Conservation (phyloP, 2,888 invertebrate species). For the Volucella inanis region DNA sequence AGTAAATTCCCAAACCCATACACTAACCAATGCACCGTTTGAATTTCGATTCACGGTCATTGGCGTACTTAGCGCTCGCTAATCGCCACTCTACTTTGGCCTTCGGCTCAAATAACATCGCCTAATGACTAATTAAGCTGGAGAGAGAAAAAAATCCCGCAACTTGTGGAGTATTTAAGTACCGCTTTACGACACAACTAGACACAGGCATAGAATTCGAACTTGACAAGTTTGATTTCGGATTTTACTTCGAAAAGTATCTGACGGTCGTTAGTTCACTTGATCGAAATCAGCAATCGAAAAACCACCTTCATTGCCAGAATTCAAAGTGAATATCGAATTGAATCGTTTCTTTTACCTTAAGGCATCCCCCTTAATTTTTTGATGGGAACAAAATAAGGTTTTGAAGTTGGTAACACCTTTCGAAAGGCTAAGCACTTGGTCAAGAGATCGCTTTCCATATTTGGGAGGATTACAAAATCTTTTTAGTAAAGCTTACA, state of each 20-base stretch:
- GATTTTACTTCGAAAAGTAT: conserved; percentile 37
- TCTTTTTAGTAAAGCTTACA: no score
- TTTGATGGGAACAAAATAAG: neutral
- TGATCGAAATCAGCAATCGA: conserved; percentile 34
- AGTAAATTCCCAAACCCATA: conserved; percentile 4
- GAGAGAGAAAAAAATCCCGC: neutral
- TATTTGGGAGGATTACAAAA: no score
- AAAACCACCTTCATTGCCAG: conserved; percentile 10
- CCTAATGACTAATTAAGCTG: conserved; percentile 61
- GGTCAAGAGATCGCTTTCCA: no score
- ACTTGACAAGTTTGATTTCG: neutral
- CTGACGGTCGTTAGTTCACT: neutral
- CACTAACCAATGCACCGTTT: neutral
- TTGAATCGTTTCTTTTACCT: conserved; percentile 17
- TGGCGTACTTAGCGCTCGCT: conserved; percentile 66
- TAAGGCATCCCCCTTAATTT: conserved; percentile 2
- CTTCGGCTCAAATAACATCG: conserved; percentile 62
- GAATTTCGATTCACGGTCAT: conserved; percentile 62
- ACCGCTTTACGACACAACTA: conserved; percentile 3
- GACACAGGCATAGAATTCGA: conserved; percentile 25
- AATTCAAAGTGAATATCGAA: neutral
- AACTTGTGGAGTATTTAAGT: conserved; percentile 12
- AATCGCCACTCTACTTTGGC: conserved; percentile 61
- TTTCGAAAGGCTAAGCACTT: no score
- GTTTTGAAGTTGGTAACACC: conserved; percentile 3